Percentiles rank a stretch among this genome's conserved stretches.
These are phyloP conservation scores for Tethya wilhelma DNA, from an alignment of 37 sponge, comb jelly and placozoan species.

Conservation along the genomic window DNA sequence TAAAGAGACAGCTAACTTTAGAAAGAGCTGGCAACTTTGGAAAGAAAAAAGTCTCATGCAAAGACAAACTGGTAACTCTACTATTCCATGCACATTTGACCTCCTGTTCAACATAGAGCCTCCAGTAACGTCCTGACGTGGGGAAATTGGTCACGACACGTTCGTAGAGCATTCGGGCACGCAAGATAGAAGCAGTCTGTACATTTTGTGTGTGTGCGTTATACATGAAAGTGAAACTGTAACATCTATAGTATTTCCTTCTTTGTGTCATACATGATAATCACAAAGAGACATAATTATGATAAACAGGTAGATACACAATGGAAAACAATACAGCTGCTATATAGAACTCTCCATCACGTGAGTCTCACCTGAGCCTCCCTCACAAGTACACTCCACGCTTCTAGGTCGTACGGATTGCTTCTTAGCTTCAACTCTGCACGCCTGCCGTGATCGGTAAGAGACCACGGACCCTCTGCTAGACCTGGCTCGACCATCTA, in stretches of 20 bases:
- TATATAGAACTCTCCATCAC: no score
- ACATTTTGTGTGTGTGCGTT: background rate
- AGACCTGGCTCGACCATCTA: conserved; percentile 2
- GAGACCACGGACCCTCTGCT: conserved; percentile 70
- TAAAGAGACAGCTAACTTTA: no score
- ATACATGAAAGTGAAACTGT: no score
- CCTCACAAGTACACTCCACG: conserved; percentile 87
- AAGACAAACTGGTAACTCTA: no score
- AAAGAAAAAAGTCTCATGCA: no score
- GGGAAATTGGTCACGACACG: conserved; percentile 90
- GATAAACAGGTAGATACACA: background rate
- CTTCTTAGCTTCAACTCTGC: conserved; percentile 84
- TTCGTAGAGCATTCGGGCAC: conserved; percentile 86
- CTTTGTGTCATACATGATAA: no score
- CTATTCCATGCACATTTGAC: conserved; percentile 65
- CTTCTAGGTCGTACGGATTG: conserved; percentile 88
- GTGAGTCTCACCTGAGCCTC: conserved; percentile 94
- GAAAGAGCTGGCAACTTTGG: no score
- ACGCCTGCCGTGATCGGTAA: conserved; percentile 77
- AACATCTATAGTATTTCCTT: no score
- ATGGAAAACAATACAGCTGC: no score
- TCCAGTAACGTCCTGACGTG: conserved; percentile 94
- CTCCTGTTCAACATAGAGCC: conserved; percentile 96
- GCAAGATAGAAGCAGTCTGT: conserved; percentile 54
- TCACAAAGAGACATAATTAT: background rate